A percentile compares a stretch with the other conserved stretches of the same genome.
phyloP scores from a whole-genome alignment of 2,797 vertebrate genomes.

The Onychomys torridus region DNA sequence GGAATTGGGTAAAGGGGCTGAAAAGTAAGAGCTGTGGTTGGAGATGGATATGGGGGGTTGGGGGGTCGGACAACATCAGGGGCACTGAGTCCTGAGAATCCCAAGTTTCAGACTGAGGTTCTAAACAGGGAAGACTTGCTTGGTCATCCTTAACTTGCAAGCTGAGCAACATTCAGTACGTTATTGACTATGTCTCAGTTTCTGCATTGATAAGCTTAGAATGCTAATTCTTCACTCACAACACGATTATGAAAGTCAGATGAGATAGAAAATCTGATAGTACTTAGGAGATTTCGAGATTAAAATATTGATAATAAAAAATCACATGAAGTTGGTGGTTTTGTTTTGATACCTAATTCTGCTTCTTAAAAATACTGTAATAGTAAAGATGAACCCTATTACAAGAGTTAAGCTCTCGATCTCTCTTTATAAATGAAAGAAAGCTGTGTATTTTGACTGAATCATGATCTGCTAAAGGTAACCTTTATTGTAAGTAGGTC shows the following conservation, averaged over 20 bases:
- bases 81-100: not conserved
- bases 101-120: slow-evolving; percentile 10
- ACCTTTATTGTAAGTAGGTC: not conserved
- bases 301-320: slow-evolving; percentile 44
- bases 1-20: not conserved
- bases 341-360: not conserved
- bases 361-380: not conserved
- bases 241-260: not conserved
- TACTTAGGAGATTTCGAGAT: slow-evolving; percentile 11
- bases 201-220: not conserved
- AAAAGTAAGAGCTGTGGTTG: not conserved
- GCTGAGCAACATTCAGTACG: not conserved
- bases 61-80: not conserved
- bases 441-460: slow-evolving; percentile 15
- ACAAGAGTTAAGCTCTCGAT: slow-evolving; percentile 7
- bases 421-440: not conserved
- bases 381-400: not conserved
- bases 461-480: not conserved
- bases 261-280: not conserved
- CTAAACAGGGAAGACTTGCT: not conserved
- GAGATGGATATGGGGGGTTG: not conserved
- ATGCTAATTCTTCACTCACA: not conserved
- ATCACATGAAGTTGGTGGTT: not conserved
- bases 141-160: not conserved
- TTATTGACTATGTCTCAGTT: not conserved